Evolutionary conservation across 2,113 vertebrate species (phyloP), one percentile per base, ranked within the genome.

Genomic region (Heterochromis multidens): DNA sequence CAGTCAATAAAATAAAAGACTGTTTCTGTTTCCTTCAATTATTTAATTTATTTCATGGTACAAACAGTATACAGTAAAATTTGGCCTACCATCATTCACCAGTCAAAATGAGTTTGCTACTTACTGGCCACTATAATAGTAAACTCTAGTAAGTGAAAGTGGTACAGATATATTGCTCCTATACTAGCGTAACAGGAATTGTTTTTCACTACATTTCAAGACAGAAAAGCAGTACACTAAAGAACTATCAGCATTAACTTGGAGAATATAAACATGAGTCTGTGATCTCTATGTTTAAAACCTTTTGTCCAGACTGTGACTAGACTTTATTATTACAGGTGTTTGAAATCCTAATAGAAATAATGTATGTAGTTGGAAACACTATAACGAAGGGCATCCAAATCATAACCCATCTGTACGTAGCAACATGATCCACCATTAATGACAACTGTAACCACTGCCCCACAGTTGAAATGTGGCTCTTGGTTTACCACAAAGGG

Each of bases 401-500:
- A 31, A 74, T 14, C 27, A 74, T n/a, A 49, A 74, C 13, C 27
- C 27, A 54, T 11, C 46, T 54, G 17, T n/a, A 54, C 46, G 29
- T 72, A 72, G 43, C 49, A 49, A 72, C 16, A 54, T 33, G 27
- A 54, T 74, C 27, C 27, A 74, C 46, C 46, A 0, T 54, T 27
- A n/a, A 54, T 54, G 70, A 29, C 6, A 54, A 54, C 13, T 74
- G 7, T 74, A 74, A 74, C 46, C 70, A 33, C 13, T 74, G 43
- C 31, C n/a, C 72, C 33, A 19, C 57, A n/a, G 70, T 12, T 12
- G 31, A 77, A 29, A 60, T 14, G 19, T 19, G 1, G 29, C 19
- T 49, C 23, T 62, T 21, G 25, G 33, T 91, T 94, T 67, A 96
- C 96, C 96, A 96, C 79, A 96, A 89, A 35, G 96, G 95, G 16